Evolutionary conservation across 2,888 invertebrate species (phyloP), one percentile per base, ranked within the genome.

Genomic region (Spisula solida): DNA sequence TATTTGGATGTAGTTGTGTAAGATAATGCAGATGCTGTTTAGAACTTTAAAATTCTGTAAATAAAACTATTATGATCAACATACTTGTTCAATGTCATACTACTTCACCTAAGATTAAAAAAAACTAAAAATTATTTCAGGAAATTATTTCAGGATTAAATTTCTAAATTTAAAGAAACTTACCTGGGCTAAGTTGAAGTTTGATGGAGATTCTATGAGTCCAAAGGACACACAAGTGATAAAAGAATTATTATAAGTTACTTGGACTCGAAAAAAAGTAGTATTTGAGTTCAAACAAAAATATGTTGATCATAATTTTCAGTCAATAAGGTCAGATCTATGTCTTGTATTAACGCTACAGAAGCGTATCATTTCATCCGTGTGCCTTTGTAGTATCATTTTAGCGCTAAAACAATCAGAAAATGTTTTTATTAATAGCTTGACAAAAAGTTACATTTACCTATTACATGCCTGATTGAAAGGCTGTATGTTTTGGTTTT

Each of bases 341-440:
- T 16, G 12, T 31, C 34, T 66, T 66, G 25, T 66, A 66, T n/a
- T 1, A 34, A 75, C 75, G 75, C 75, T 75, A 12, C 31, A 75
- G 31, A 75, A 51, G 75, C 75, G 75, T 75, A 31, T 51, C 48
- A 75, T 75, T 75, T 83, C 83, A 31, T 85, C 85, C 29, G 85
- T 85, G 85, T 85, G 85, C 85, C 85, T 85, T 85, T 85, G 56
- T 79, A 79, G 85, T 79, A 51, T 47, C 47, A 80, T 56, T 85
- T 79, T 70, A 83, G 51, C 51, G 79, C 85, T 85, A 85, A 85
- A 85, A 85, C 85, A 85, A 85, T 55, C 70, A 83, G 51, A 34
- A 85, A 84, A 79, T 55, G 8, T 31, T 29, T 41, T 2, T 31
- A 85, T 85, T 85, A 85, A 81, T 81, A 81, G 51, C n/a, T 85